phyloP scores from a whole-genome alignment of 2,888 invertebrate genomes.

The Nephrotoma appendiculata region DNA sequence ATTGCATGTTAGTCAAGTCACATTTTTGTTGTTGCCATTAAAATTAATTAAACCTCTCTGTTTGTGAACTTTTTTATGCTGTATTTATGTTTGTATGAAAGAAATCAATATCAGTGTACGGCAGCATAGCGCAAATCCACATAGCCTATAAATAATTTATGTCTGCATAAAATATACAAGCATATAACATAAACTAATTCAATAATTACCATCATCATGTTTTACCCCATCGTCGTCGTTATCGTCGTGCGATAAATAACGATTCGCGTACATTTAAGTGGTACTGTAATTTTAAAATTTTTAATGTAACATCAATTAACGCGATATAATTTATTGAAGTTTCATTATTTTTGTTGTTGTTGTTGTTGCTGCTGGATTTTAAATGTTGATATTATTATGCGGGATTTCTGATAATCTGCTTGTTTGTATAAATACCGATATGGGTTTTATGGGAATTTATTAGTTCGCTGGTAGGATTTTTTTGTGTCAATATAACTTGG shows the following conservation, averaged over 20 bases:
- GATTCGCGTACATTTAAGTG: background rate
- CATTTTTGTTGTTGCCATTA: background rate
- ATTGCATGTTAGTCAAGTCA: background rate
- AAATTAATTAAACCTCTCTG: background rate
- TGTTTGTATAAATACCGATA: background rate
- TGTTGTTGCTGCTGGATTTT: background rate
- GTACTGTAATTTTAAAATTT: background rate
- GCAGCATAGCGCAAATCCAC: background rate
- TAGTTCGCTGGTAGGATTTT: background rate
- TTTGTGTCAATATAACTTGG: too few relatives aligned
- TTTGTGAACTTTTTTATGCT: background rate
- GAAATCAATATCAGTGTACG: background rate
- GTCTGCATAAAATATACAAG: background rate
- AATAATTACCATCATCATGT: background rate
- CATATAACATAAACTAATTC: background rate
- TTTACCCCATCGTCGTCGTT: background rate
- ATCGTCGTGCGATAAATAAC: background rate
- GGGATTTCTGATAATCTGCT: background rate
- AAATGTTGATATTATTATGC: background rate
- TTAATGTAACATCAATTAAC: background rate
- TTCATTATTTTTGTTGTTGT: background rate
- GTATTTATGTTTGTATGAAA: background rate
- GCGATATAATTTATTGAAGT: background rate
- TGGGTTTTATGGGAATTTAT: background rate
- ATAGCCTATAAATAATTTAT: background rate